Percentiles rank a stretch among this genome's conserved stretches.
phyloP scores from a whole-genome alignment of 37 sponge, comb jelly and placozoan species.

The Chondrosia reniformis region DNA sequence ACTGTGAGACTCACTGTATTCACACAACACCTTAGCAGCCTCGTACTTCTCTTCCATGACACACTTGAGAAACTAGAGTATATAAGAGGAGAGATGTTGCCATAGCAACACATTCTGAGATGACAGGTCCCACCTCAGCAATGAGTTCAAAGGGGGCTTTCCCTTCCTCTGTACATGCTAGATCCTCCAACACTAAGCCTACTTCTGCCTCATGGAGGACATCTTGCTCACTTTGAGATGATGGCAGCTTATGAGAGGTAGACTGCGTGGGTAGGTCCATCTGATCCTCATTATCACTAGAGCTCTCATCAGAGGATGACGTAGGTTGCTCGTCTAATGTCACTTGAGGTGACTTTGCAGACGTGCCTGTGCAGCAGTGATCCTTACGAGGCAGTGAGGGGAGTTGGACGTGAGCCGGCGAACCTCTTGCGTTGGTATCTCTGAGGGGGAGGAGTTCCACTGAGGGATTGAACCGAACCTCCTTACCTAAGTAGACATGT shows the following conservation, averaged over 20 bases:
- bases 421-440: no score
- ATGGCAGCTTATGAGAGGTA: no score
- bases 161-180: constrained; percentile 23
- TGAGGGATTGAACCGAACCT: no score
- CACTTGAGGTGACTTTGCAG: not conserved
- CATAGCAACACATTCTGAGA: not conserved
- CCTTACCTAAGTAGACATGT: no score
- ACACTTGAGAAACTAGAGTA: constrained; percentile 53
- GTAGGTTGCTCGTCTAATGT: not conserved
- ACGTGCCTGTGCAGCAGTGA: no score
- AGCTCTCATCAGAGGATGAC: not conserved
- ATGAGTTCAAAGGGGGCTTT: constrained; percentile 49
- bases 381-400: no score
- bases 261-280: no score
- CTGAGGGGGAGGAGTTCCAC: no score
- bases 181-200: constrained; percentile 11
- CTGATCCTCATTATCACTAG: not conserved
- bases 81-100: not conserved
- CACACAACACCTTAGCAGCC: constrained; percentile 69
- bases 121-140: constrained; percentile 21
- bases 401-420: no score
- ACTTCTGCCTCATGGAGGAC: constrained; percentile 38
- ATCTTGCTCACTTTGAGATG: not conserved
- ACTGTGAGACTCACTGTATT: constrained; percentile 30
- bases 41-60: constrained; percentile 53